Base-by-base conservation (phyloP, 2,888 invertebrate species). In the Plagodis dolabraria region DNA sequence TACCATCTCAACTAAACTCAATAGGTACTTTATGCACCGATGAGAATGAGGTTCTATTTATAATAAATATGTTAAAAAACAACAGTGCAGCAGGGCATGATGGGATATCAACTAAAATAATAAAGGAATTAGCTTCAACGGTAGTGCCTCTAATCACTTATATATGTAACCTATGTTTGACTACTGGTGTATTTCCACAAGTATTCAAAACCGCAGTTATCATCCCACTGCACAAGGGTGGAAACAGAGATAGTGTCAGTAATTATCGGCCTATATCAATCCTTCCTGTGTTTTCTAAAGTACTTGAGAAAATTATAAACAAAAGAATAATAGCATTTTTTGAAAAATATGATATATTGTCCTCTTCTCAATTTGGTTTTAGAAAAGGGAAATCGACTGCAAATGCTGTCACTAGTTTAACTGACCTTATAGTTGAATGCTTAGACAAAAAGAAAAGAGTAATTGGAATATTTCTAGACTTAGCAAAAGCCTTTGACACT, bases 211-310 rank as follows among this genome's bases (percentile, higher is more conserved):
- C 47, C 2, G 42, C 64, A 2, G 33, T 67, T n/a, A 51, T 66
- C 5, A 47, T 43, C 34, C 66, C 65, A 7, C 53, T 69, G 0
- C 52, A 52, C 10, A 68, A 70, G 44, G 36, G 11, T 53, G 67
- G 70, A 33, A 50, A 58, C 10, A 64, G 55, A 46, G 54, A 47
- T 51, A 8, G 55, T 59, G 64, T 66, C 33, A 46, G 45, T 33
- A 69, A 69, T 35, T 69, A 63, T 54, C 52, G 67, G 7, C 65
- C 67, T 6, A 70, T 68, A 33, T 63, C 70, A 22, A 46, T 46
- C 5, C 33, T 46, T 9, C 45, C 33, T 5, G 8, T 33, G 5
- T 4, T 46, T 7, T 46, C 33, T 7, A 46, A 46, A 46, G 9
- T 40, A 9, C 9, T 7, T 7, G 45, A 46, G 9, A 46, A 46